Evolutionary conservation across 2,888 invertebrate genomes (phyloP).

Genomic region (Aphidius colemani): DNA sequence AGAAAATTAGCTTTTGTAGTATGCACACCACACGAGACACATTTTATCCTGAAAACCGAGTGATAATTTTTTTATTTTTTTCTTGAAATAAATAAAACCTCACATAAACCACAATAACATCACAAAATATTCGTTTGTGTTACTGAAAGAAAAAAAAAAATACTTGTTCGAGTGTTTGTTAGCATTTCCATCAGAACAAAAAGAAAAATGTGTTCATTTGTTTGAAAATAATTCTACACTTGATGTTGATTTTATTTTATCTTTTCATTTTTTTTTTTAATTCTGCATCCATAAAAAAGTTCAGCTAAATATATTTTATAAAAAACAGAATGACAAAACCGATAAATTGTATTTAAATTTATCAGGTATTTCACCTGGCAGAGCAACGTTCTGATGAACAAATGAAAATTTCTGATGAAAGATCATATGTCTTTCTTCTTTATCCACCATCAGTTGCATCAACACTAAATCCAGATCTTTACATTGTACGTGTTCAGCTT

Average conservation of each 20-base stretch:
- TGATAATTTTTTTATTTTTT: constrained; percentile 27
- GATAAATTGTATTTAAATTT: neutral
- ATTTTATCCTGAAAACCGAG: constrained; percentile 26
- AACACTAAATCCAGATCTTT: constrained; percentile 75
- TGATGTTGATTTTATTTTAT: constrained; percentile 6
- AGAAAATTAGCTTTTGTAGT: constrained; percentile 54
- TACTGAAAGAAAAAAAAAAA: neutral
- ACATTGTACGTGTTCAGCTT: constrained; percentile 84
- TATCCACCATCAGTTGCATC: constrained; percentile 77
- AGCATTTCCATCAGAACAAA: neutral
- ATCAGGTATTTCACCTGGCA: constrained; percentile 68
- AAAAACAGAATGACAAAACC: neutral
- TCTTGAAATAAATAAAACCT: neutral
- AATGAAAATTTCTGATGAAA: constrained; percentile 68
- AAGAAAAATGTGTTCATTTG: neutral
- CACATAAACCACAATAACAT: constrained; percentile 17
- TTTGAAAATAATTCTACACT: neutral
- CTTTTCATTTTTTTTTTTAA: constrained; percentile 15
- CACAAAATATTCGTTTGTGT: constrained; percentile 9
- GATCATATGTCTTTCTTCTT: constrained; percentile 86
- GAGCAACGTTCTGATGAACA: constrained; percentile 61
- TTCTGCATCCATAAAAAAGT: constrained; percentile 6
- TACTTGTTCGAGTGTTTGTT: constrained; percentile 16
- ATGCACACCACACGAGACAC: constrained; percentile 43
- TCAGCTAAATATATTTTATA: too few species aligned